These are phyloP conservation scores for Rhopilema esculentum DNA, from an alignment of 30 jellyfish, hydroid and myxozoan genomes.

Conservation along the genomic window DNA sequence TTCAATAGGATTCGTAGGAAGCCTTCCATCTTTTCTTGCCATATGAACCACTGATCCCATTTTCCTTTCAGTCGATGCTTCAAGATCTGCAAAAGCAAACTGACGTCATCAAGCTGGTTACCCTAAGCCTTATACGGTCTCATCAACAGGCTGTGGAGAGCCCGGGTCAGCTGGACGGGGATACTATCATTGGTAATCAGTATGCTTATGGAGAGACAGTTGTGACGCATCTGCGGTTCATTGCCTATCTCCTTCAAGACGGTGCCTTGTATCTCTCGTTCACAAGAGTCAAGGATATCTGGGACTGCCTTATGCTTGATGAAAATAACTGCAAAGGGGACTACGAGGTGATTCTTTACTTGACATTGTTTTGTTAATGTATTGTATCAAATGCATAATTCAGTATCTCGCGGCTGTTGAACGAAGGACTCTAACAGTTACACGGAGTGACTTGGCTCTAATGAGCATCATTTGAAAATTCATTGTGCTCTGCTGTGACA, in stretches of 20 bases:
- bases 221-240: slow-evolving; percentile 79
- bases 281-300: slow-evolving; percentile 85
- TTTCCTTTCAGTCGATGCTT: slow-evolving; percentile 84
- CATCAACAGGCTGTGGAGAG: slow-evolving; percentile 76
- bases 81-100: slow-evolving; percentile 92
- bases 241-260: slow-evolving; percentile 83
- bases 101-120: slow-evolving; percentile 82
- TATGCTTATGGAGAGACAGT: slow-evolving; percentile 93
- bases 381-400: too few relatives aligned
- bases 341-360: slow-evolving; percentile 67
- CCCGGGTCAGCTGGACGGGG: slow-evolving; percentile 78
- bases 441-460: too few relatives aligned
- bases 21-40: too few relatives aligned
- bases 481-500: too few relatives aligned
- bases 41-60: too few relatives aligned
- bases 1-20: too few relatives aligned
- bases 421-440: too few relatives aligned
- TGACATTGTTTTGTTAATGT: not conserved
- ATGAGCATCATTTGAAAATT: too few relatives aligned
- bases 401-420: too few relatives aligned
- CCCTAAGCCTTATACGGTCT: slow-evolving; percentile 71
- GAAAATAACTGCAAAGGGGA: slow-evolving; percentile 92
- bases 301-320: slow-evolving; percentile 96
- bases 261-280: slow-evolving; percentile 91
- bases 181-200: slow-evolving; percentile 74